Conservation (phyloP, 2,888 invertebrate genomes). For the Tetramorium bicarinatum region DNA sequence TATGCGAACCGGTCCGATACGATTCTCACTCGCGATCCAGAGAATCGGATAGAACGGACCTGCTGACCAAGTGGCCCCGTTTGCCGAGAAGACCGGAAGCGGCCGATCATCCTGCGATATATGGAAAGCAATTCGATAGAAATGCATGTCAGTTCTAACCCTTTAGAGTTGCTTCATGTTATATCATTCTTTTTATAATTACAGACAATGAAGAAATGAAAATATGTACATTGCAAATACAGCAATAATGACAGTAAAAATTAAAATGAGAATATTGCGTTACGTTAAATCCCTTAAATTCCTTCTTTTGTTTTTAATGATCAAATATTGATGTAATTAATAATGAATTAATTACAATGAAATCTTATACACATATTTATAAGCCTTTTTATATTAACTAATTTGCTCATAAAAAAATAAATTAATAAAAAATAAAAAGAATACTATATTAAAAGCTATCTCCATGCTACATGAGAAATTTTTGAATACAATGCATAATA, state of each 20-base stretch:
- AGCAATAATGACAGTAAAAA: background rate
- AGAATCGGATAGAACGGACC: conserved; percentile 84
- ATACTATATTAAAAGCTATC: background rate
- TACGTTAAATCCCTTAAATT: background rate
- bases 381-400: background rate
- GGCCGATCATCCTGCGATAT: conserved; percentile 71
- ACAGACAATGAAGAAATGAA: background rate
- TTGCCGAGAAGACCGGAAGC: conserved; percentile 84
- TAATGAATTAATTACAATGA: conserved; percentile 10
- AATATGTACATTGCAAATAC: background rate
- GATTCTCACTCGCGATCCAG: conserved; percentile 83
- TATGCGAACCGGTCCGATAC: conserved; percentile 79
- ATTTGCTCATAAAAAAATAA: background rate
- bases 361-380: background rate
- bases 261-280: background rate
- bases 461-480: background rate
- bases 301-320: background rate
- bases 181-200: background rate
- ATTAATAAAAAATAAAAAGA: background rate
- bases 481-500: background rate
- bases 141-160: conserved; percentile 43
- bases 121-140: conserved; percentile 69
- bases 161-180: background rate
- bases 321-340: background rate
- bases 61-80: conserved; percentile 86